Base-by-base conservation (phyloP, 2,888 invertebrate species). In the Hofmannophila pseudospretella region DNA sequence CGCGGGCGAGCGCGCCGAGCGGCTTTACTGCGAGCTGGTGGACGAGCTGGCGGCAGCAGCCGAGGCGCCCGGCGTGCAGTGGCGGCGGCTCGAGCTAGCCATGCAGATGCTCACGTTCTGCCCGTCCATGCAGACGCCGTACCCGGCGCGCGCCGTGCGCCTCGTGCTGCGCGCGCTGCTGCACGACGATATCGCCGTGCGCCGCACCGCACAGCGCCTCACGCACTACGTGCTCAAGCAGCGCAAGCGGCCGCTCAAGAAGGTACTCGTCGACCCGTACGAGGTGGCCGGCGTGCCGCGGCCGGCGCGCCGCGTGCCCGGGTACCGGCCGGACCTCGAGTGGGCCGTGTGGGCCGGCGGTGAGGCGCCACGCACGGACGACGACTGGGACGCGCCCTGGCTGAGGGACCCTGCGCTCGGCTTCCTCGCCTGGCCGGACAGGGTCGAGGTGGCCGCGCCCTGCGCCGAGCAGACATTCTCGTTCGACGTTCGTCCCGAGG, bases 21-120 rank as follows among this genome's bases (percentile, higher is more conserved):
- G 22, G 10, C 10, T 19, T 19, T 41, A 37, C 31, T n/a, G n/a
- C 10, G 26, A 32, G 22, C 41, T 41, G 20, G 37, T 32, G 10
- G 29, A 29, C 22, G 31, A 9, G 26, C 27, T 41, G 34, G 37
- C 26, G 20, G 14, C 10, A 2, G 37, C 20, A 34, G 36, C 37
- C 13, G 26, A 31, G 11, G 28, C 37, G 31, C 37, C 41, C 9
- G 34, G 31, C 26, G 31, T 34, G 22, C 34, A 12, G 27, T 96
- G 97, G 97, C 90, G 95, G 32, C 94, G 95, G 46, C 88, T 92
- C 34, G 89, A 92, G 47, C 89, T 96, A 69, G 92, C 92, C 0
- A 89, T 95, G 67, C 90, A 90, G 44, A 90, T 96, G 77, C 75
- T 96, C 5, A 88, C 89, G 1, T 88, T 90, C 55, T 84, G 96